These are phyloP conservation scores for Mycogona germanica DNA, from an alignment of 2,888 invertebrate genomes.

Conservation along the genomic window DNA sequence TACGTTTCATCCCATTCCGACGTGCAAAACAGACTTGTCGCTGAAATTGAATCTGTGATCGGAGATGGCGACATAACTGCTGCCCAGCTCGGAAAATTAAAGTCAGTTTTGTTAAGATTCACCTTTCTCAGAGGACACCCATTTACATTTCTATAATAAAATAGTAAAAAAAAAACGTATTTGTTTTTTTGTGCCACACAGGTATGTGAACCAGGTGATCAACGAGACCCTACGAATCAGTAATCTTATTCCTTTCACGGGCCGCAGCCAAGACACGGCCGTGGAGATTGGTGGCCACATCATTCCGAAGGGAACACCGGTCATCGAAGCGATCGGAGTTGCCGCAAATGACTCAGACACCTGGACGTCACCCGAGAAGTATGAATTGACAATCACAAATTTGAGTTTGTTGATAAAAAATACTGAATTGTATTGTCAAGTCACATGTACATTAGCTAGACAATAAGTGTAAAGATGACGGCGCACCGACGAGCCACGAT, in stretches of 20 bases:
- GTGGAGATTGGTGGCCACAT: slow-evolving; percentile 33
- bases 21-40: slow-evolving; percentile 30
- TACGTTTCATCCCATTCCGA: slow-evolving; percentile 32
- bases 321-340: slow-evolving; percentile 35
- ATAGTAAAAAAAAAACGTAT: no score
- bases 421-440: no score
- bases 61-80: not conserved
- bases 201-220: slow-evolving; percentile 32
- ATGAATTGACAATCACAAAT: not conserved
- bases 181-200: no score
- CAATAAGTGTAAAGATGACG: no score
- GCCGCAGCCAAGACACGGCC: slow-evolving; percentile 32
- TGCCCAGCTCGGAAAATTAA: slow-evolving; percentile 1
- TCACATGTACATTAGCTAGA: no score
- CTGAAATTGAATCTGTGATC: slow-evolving; percentile 25
- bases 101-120: no score
- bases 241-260: slow-evolving; percentile 33
- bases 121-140: no score
- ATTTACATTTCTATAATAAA: no score
- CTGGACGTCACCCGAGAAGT: slow-evolving; percentile 31
- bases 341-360: slow-evolving; percentile 28
- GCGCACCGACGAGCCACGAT: no score
- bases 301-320: slow-evolving; percentile 35
- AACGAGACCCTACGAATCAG: slow-evolving; percentile 34
- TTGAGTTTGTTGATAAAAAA: not conserved